A percentile compares a stretch with the other conserved stretches of the same genome.
phyloP scores from a whole-genome alignment of 2,113 vertebrate genomes.

The Eptesicus fuscus region DNA sequence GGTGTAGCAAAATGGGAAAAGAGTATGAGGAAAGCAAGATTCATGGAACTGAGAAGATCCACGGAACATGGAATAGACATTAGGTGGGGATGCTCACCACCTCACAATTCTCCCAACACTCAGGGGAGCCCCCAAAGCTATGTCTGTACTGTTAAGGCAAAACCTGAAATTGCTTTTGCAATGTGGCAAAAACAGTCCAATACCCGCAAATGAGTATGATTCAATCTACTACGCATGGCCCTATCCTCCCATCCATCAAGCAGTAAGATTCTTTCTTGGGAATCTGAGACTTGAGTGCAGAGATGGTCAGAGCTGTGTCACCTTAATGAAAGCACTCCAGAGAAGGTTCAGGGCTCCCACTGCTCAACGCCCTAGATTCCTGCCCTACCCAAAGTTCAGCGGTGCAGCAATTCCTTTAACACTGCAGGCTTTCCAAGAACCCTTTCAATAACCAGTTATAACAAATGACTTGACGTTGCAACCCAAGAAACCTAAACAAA shows the following conservation, averaged over 20 bases:
- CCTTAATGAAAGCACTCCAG: fast-evolving
- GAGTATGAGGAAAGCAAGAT: neutral
- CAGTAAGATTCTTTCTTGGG: neutral
- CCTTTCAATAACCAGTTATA: neutral
- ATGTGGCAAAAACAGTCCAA: neutral
- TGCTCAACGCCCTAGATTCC: neutral
- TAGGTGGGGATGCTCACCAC: neutral
- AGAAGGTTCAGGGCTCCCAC: neutral
- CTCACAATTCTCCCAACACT: neutral
- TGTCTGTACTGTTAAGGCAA: neutral
- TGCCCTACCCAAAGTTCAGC: neutral
- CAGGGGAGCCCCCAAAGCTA: neutral
- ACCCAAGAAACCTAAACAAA: neutral
- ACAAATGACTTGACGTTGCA: neutral
- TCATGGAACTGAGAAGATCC: neutral
- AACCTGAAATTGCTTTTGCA: neutral
- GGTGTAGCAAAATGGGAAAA: neutral
- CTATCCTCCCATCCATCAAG: neutral
- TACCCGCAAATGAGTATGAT: neutral
- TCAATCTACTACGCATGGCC: neutral
- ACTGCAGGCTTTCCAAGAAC: neutral
- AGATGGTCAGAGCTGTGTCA: neutral
- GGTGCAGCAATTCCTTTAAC: neutral
- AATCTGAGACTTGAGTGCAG: neutral
- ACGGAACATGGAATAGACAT: neutral